A percentile compares a stretch with the other conserved stretches of the same genome.
phyloP scores from a whole-genome alignment of 2,113 vertebrate genomes.

The Morone saxatilis region DNA sequence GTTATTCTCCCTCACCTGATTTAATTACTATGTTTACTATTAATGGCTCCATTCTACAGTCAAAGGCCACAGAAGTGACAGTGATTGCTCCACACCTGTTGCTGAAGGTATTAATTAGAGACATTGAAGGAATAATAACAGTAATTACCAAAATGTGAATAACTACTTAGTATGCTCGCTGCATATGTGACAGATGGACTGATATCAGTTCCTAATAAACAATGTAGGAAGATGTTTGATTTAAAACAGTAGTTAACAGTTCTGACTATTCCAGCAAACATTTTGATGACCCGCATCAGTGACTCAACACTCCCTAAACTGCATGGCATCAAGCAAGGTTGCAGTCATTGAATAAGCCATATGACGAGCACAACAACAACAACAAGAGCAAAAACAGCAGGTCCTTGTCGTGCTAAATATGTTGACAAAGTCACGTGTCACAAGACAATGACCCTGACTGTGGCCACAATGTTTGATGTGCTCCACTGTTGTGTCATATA shows the following conservation, averaged over 20 bases:
- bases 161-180: not conserved
- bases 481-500: not conserved
- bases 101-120: constrained; percentile 38
- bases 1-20: constrained; percentile 7
- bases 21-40: constrained; percentile 48
- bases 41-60: constrained; percentile 34
- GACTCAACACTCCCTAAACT: not conserved
- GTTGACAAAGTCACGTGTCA: constrained; percentile 13
- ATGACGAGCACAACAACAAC: not conserved
- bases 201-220: constrained; percentile 10
- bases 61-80: constrained; percentile 28
- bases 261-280: not conserved
- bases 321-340: not conserved
- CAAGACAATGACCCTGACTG: constrained; percentile 2
- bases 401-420: constrained; percentile 2
- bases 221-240: not conserved
- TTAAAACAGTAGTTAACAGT: not conserved
- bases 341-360: not conserved
- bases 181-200: not conserved
- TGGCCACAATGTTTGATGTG: not conserved
- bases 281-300: not conserved
- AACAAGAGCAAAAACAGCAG: not conserved
- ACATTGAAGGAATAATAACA: constrained; percentile 50
- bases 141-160: constrained; percentile 33
- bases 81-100: constrained; percentile 47